phyloP scores from a whole-genome alignment of 2,113 vertebrate genomes.

The Carettochelys insculpta region DNA sequence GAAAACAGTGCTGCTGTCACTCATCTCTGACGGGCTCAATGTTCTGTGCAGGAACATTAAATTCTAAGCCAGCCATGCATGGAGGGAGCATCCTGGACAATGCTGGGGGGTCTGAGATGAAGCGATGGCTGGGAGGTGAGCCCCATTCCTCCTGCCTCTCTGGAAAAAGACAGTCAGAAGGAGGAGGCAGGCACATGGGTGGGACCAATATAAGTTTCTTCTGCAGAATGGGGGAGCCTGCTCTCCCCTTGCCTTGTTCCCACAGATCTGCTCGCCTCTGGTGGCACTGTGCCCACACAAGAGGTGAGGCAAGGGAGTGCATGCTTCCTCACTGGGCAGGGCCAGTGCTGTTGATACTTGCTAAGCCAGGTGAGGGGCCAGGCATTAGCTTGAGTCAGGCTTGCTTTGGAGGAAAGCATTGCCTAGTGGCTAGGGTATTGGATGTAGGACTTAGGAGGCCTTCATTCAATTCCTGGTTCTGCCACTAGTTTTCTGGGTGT shows the following conservation, averaged over 20 bases:
- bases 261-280: neutral
- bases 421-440: neutral
- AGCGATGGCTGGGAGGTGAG: neutral
- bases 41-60: slow-evolving; percentile 23
- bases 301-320: neutral
- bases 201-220: neutral
- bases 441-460: neutral
- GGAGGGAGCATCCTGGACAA: neutral
- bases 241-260: neutral
- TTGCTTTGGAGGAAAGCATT: neutral
- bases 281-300: neutral
- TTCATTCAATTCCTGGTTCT: neutral
- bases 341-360: too few species aligned
- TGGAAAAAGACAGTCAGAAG: neutral
- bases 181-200: neutral
- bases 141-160: neutral
- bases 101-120: neutral
- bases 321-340: neutral
- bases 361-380: too few species aligned
- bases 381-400: neutral
- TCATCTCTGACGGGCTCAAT: neutral
- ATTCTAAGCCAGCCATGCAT: neutral
- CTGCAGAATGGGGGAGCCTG: neutral
- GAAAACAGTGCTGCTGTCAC: neutral
- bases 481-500: neutral